Evolutionary conservation across 64 coral and sea anemone species (phyloP), one percentile per base, ranked within the genome.

Genomic region (Anthopleura sola): DNA sequence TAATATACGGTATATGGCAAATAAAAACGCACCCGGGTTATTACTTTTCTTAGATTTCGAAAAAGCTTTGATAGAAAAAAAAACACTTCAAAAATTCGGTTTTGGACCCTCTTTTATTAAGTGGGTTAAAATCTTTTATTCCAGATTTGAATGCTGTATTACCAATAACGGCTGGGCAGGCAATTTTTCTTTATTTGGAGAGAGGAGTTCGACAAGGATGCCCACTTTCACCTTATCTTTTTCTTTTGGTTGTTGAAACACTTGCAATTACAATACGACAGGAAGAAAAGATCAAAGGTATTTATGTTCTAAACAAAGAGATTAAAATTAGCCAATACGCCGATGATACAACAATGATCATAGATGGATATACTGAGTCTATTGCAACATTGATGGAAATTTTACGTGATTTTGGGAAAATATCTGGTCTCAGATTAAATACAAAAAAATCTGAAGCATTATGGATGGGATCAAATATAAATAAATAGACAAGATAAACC

Each of bases 121-220:
- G 18, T 91, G 89, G 82, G 62, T 91, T 33, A 85, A 91, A 66
- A 29, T 78, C n/a, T 26, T 86, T 55, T 86, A 86, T 38, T 49
- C 38, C 29, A 55, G 62, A 62, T 60, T 85, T 66, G 49, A 78
- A 85, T 85, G 83, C 49, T 91, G 89, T 78, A 75, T 86, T 64
- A 21, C 84, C 17, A 91, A 86, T 39, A 91, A 86, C 20, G 84
- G 83, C 26, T 86, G 84, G 74, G 60, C 89, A 46, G 77, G 83
- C 32, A 81, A 68, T 57, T 86, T 64, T 79, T 91, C 86, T 55
- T 86, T 12, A 7, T 60, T 51, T 37, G n/a, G 37, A 49, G 26
- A 85, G 89, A 78, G 89, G 89, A 49, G 83, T 91, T 24, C 86
- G 89, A 75, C 89, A 80, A 91, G 89, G 89, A 0, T 91, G 83